Conservation (phyloP, 2,888 invertebrate genomes). For the Parasteatoda lunata region DNA sequence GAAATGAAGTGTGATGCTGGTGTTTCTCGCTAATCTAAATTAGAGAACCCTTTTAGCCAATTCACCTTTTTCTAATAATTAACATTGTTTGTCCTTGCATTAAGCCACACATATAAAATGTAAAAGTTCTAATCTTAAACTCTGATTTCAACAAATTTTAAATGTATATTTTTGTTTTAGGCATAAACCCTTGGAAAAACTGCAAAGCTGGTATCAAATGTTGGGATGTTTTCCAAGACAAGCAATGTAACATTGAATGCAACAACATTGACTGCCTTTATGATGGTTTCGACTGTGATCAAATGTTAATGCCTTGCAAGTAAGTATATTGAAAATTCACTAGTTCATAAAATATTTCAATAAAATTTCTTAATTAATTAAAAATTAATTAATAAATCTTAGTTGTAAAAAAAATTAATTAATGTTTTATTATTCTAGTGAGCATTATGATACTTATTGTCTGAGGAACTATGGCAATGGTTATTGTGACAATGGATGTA, state of each 20-base stretch:
- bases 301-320: slow-evolving; percentile 72
- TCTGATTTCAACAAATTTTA: background rate
- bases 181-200: slow-evolving; percentile 89
- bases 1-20: too few species aligned
- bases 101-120: too few species aligned
- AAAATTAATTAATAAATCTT: background rate
- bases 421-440: slow-evolving; percentile 75
- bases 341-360: background rate
- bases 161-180: slow-evolving; percentile 20
- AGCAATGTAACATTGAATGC: slow-evolving; percentile 91
- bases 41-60: too few species aligned
- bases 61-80: too few species aligned
- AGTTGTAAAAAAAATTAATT: background rate
- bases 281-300: slow-evolving; percentile 96
- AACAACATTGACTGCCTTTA: slow-evolving; percentile 96
- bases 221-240: slow-evolving; percentile 93
- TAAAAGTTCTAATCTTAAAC: background rate
- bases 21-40: too few species aligned
- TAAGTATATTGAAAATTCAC: slow-evolving; percentile 30
- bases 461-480: slow-evolving; percentile 94
- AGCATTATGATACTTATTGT: slow-evolving; percentile 93
- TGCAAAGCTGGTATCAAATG: slow-evolving; percentile 91
- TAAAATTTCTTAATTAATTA: background rate
- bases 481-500: slow-evolving; percentile 95
- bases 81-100: too few species aligned